Evolutionary conservation across 2,888 invertebrate genomes (phyloP).

Genomic region (Agonopterix alstromeriana): DNA sequence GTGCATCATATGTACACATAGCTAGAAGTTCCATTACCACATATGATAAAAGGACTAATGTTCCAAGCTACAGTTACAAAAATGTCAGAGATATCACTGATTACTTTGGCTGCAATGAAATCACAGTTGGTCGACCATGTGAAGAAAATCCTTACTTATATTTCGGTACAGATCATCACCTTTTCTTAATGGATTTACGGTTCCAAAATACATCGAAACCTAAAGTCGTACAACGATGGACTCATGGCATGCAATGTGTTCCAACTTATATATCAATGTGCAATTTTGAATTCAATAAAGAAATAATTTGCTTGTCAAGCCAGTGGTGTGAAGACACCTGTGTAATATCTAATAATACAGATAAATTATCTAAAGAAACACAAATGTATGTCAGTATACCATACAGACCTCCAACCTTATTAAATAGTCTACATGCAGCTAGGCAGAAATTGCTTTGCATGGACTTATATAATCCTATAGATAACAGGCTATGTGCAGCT

Average conservation of each 20-base stretch:
- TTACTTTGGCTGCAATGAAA: conserved; percentile 41
- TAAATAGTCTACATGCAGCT: conserved; percentile 41
- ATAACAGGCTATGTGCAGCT: conserved; percentile 40
- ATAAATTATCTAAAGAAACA: conserved; percentile 23
- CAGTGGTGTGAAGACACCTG: conserved; percentile 66
- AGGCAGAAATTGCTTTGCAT: conserved; percentile 40
- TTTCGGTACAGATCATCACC: conserved; percentile 51
- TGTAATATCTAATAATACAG: conserved; percentile 45
- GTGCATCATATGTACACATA: conserved; percentile 45
- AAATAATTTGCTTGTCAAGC: conserved; percentile 52
- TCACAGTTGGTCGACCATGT: conserved; percentile 44
- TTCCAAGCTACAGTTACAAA: conserved; percentile 33
- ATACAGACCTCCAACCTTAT: conserved; percentile 51
- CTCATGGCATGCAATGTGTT: conserved; percentile 70
- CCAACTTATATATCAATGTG: conserved; percentile 59
- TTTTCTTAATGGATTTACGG: conserved; percentile 54
- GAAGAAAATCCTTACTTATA: conserved; percentile 40
- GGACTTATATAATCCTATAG: conserved; percentile 44
- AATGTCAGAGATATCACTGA: conserved; percentile 38
- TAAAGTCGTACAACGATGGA: conserved; percentile 69
- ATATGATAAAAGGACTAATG: conserved; percentile 58
- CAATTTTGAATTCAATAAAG: conserved; percentile 46
- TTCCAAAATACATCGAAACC: conserved; percentile 29
- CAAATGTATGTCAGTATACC: conserved; percentile 44
- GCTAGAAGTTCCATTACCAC: conserved; percentile 39